Evolutionary conservation across 2,113 vertebrate species (phyloP).

Genomic region (Chionis minor): DNA sequence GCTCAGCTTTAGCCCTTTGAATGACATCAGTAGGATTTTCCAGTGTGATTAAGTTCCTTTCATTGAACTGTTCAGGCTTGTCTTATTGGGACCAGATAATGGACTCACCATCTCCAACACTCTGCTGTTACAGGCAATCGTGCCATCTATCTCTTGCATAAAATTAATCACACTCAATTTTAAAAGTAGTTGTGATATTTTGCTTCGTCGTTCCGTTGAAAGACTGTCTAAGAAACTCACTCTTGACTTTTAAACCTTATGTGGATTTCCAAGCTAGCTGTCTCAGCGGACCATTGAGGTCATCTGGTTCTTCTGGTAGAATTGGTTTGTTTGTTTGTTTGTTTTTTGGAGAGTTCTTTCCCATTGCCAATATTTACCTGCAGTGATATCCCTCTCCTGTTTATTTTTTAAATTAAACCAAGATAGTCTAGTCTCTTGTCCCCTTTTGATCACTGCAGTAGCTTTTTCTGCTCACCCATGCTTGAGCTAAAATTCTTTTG

Average conservation of each 20-base stretch:
- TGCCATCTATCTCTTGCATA: neutral
- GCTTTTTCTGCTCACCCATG: neutral
- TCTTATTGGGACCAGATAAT: neutral
- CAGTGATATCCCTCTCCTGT: neutral
- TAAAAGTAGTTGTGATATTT: neutral
- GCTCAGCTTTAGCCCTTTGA: neutral
- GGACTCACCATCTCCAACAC: neutral
- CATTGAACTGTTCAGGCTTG: neutral
- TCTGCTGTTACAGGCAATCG: neutral
- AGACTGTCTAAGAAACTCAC: neutral
- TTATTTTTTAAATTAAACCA: neutral
- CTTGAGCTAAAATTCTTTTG: neutral
- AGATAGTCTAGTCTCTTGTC: neutral
- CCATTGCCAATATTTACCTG: neutral
- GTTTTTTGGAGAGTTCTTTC: neutral
- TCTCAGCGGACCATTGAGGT: neutral
- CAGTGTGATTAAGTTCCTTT: neutral
- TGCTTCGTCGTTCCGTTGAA: neutral
- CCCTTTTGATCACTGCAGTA: neutral
- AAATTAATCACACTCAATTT: neutral
- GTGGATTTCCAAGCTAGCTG: neutral
- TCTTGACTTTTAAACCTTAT: neutral
- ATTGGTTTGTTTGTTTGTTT: neutral
- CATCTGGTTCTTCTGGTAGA: neutral
- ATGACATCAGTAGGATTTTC: neutral